phyloP scores from a whole-genome alignment of 2,888 invertebrate genomes.

The Tuberolachnus salignus region DNA sequence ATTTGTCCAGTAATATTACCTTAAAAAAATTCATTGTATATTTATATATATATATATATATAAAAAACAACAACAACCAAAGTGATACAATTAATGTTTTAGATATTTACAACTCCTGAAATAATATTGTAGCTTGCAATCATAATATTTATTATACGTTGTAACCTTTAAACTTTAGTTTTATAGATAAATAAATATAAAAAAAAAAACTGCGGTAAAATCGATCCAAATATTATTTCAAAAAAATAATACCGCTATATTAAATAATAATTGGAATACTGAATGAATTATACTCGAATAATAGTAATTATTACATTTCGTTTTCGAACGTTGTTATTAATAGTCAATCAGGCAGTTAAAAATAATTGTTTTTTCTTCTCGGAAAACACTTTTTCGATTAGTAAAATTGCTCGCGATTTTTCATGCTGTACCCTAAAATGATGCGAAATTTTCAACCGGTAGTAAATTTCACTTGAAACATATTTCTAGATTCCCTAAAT shows the following conservation, averaged over 20 bases:
- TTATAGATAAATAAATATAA: slow-evolving; percentile 12
- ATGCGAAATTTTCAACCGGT: too few relatives aligned
- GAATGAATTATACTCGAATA: too few relatives aligned
- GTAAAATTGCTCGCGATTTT: too few relatives aligned
- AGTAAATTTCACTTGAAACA: too few relatives aligned
- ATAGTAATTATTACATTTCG: too few relatives aligned
- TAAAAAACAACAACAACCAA: neutral
- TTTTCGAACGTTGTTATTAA: too few relatives aligned
- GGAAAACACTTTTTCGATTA: too few relatives aligned
- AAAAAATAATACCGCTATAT: neutral
- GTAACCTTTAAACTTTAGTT: slow-evolving; percentile 32
- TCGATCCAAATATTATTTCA: neutral
- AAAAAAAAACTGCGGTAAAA: neutral
- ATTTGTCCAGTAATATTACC: neutral
- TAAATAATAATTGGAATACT: neutral
- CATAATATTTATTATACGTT: slow-evolving; percentile 17
- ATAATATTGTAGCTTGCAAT: neutral
- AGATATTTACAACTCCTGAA: neutral
- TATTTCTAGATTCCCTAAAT: too few relatives aligned
- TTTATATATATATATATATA: too few relatives aligned
- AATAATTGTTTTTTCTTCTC: too few relatives aligned
- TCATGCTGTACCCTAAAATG: too few relatives aligned
- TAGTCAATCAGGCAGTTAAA: too few relatives aligned
- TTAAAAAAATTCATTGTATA: neutral
- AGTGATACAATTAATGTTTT: neutral